These are phyloP conservation scores for Drosophila rhopaloa DNA, from an alignment of 1,140 invertebrate species.

Conservation along the genomic window DNA sequence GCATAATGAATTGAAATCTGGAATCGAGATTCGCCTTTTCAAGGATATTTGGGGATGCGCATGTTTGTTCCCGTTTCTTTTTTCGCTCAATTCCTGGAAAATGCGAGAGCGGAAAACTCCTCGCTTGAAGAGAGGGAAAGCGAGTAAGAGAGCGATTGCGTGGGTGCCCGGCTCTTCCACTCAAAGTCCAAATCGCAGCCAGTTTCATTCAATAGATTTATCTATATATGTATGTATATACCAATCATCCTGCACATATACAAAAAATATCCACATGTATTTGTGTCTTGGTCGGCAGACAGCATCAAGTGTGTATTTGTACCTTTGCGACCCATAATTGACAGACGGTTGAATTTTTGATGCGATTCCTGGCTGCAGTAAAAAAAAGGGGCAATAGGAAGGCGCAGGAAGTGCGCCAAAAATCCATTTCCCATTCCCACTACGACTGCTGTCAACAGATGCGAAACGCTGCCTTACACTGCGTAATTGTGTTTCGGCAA, in stretches of 20 bases:
- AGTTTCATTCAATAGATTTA: conserved; percentile 76
- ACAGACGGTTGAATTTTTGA: conserved; percentile 75
- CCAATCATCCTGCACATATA: conserved; percentile 15
- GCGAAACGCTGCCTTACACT: conserved; percentile 51
- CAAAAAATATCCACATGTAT: conserved; percentile 1
- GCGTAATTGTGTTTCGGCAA: conserved; percentile 53
- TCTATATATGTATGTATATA: conserved; percentile 11
- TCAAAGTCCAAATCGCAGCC: conserved; percentile 64
- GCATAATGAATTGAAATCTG: conserved; percentile 77
- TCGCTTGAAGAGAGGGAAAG: not conserved
- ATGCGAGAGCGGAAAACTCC: conserved; percentile 26
- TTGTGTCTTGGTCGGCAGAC: conserved; percentile 34
- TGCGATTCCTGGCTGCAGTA: conserved; percentile 56
- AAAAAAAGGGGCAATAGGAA: not conserved
- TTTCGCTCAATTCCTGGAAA: conserved; percentile 75
- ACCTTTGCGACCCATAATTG: conserved; percentile 67
- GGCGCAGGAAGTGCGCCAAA: conserved; percentile 21
- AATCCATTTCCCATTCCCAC: conserved; percentile 15
- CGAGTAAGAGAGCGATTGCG: conserved; percentile 16
- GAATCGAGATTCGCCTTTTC: conserved; percentile 67
- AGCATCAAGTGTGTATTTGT: conserved; percentile 66
- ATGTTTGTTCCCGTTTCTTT: conserved; percentile 78
- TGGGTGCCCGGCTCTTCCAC: conserved; percentile 62
- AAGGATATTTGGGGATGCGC: conserved; percentile 79
- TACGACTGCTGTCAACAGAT: conserved; percentile 10